Conservation (phyloP, 2,888 invertebrate species). For the Epinotia bilunana region DNA sequence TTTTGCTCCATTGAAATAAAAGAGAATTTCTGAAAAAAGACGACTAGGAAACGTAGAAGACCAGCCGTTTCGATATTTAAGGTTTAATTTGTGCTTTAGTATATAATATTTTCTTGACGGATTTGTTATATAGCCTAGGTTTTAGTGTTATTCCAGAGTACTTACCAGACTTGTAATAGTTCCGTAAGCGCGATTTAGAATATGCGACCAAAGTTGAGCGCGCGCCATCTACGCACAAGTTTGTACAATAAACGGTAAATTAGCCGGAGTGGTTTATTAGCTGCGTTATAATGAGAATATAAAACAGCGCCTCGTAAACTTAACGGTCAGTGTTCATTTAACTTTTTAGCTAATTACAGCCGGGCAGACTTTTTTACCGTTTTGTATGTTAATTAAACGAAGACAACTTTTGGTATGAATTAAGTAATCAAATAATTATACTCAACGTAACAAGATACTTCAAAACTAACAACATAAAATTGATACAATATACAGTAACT, state of each 20-base stretch:
- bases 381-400: conserved; percentile 20
- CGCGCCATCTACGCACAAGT: background rate
- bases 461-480: too few species aligned
- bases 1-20: too few species aligned
- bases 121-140: too few species aligned
- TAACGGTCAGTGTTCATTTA: conserved; percentile 11
- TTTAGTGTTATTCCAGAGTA: background rate
- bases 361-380: background rate
- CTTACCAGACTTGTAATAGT: background rate
- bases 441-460: too few species aligned
- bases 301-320: conserved; percentile 28
- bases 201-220: background rate
- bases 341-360: conserved; percentile 34
- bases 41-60: too few species aligned
- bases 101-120: too few species aligned
- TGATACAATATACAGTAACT: too few species aligned
- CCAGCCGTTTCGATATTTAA: too few species aligned
- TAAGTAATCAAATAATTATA: too few species aligned
- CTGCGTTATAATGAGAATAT: conserved; percentile 20
- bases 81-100: too few species aligned
- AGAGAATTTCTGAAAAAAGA: too few species aligned
- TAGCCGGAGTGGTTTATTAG: conserved; percentile 4
- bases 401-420: background rate
- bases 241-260: background rate
- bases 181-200: background rate